Evolutionary conservation across 2,113 vertebrate genomes (phyloP), one percentile per base, ranked within the genome.

Genomic region (Pelecanoides urinatrix): DNA sequence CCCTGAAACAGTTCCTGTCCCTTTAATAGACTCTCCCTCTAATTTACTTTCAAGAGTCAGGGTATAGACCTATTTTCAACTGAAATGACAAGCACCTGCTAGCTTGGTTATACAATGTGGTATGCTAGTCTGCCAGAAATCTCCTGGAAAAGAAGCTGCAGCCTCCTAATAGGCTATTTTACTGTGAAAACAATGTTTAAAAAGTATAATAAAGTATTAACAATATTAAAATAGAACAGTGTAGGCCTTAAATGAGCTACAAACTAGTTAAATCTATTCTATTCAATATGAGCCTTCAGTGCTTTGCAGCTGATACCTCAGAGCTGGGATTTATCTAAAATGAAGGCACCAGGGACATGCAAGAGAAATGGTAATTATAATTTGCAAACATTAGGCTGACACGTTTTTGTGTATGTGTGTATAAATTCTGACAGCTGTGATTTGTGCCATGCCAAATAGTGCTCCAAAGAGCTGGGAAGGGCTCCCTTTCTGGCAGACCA

Each of bases 321-420:
- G 96, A 97, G 96, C 93, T 82, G 95, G 97, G 97, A 96, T 71
- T 95, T 97, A 83, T 95, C 94, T 94, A 83, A 81, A 79, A 86
- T 71, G 93, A 94, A 97, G 96, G 96, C 97, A 90, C 91, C 52
- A 61, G 97, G 97, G 96, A 90, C 45, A 25, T 45, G 90, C 94
- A 82, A 93, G 96, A 95, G 97, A 94, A 94, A 93, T 83, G 96
- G 96, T 97, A 97, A 98, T 97, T 95, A 97, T 97, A 97, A 97
- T 98, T 97, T 97, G 98, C 97, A 98, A 98, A 98, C 91, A 97
- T 98, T 97, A 98, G 97, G 94, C 97, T 98, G 98, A 98, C 98
- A 97, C 94, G 95, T 96, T 92, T 78, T 97, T 78, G 93, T 86
- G 91, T 88, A 94, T 42, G 81, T 88, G 95, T 94, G 92, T 97